These are phyloP conservation scores for Nymphicus hollandicus DNA, from an alignment of 2,113 vertebrate genomes.

Conservation along the genomic window DNA sequence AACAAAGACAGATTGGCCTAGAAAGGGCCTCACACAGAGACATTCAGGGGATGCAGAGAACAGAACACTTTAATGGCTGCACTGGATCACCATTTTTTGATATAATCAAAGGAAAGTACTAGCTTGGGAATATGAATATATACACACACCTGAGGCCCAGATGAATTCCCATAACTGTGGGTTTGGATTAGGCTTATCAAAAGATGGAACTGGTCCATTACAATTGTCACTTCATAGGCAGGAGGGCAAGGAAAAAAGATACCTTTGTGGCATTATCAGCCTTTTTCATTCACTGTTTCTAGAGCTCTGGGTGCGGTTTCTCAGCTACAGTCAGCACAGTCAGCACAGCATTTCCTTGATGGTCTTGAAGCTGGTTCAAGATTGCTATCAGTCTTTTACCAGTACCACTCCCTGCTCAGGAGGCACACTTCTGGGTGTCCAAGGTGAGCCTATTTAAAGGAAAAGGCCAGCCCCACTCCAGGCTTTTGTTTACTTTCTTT, in stretches of 20 bases:
- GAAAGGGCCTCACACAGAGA: slow-evolving; percentile 44
- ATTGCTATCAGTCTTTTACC: background rate
- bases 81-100: background rate
- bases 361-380: background rate
- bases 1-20: slow-evolving; percentile 63
- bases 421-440: background rate
- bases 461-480: background rate
- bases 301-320: background rate
- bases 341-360: background rate
- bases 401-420: background rate
- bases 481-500: background rate
- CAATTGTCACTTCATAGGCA: background rate
- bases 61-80: background rate
- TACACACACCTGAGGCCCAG: background rate
- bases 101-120: background rate
- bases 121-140: background rate
- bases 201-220: background rate
- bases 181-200: background rate
- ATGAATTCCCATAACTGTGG: background rate
- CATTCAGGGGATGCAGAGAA: slow-evolving; percentile 8
- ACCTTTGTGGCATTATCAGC: background rate
- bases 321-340: background rate
- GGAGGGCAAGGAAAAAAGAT: background rate
- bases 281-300: background rate
- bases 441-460: background rate